Evolutionary conservation across 2,797 vertebrate genomes (phyloP), one percentile per base, ranked within the genome.

Genomic region (Enoplosus armatus): DNA sequence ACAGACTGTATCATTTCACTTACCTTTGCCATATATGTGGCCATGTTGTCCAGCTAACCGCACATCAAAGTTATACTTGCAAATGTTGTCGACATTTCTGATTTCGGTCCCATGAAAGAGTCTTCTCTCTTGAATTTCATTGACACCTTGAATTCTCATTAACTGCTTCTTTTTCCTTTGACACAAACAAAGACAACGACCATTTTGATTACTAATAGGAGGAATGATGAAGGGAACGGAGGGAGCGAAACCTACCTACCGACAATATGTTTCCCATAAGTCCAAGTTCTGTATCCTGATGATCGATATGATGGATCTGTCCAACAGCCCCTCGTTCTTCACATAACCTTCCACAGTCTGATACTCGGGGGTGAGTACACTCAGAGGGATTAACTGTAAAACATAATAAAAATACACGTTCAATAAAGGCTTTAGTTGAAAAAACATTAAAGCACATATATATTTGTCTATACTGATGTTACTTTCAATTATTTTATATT

Each of bases 41-140:
- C 86, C 96, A 33, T 92, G 78, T 61, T 88, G 50, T 26, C 95
- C 93, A 62, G 95, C 91, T 85, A 97, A 92, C 75, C 95, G 93
- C 90, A 96, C 93, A 63, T 97, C 97, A 87, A 98, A 98, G 85
- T 98, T 98, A 83, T 96, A 96, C 80, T 95, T 96, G 87, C 96
- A 98, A 87, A 98, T 97, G 35, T 89, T 92, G 79, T 96, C 91
- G 27, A 97, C 90, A 83, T 97, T 97, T 66, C 83, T 86, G 20
- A 58, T 80, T 54, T 94, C 83, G 29, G 96, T 98, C 14, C 97
- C 97, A 15, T 98, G 97, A 90, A 98, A 98, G 0, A 98, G 90
- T 90, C 80, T 94, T 68, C 84, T 94, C 51, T 98, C 97, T 26
- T 95, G 92, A 78, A 97, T 95, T 9, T 91, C 77, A 55, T 90